phyloP scores from a whole-genome alignment of 2,888 invertebrate genomes.

The Cantharis rustica region DNA sequence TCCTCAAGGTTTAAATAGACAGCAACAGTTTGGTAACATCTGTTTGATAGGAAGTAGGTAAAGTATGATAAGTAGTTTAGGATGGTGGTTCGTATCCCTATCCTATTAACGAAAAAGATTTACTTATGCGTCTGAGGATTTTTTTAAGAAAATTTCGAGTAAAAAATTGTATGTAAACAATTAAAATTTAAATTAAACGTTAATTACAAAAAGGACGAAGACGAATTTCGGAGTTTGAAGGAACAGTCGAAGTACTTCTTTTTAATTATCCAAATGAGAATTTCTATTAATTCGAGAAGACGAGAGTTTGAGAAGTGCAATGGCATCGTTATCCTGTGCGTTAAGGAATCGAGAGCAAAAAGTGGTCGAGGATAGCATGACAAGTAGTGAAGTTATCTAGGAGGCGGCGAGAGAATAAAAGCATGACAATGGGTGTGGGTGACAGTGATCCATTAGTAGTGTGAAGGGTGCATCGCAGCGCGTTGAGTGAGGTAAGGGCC shows the following conservation, averaged over 20 bases:
- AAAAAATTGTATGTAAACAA: background rate
- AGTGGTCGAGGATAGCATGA: conserved; percentile 13
- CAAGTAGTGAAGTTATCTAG: conserved; percentile 30
- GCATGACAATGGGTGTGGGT: conserved; percentile 34
- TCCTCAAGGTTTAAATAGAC: conserved; percentile 17
- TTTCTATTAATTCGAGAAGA: background rate
- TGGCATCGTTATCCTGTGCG: background rate
- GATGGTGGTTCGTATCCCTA: background rate
- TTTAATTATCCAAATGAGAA: background rate
- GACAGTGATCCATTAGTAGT: conserved; percentile 44
- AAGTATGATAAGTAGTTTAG: conserved; percentile 20
- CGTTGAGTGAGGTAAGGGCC: conserved; percentile 40
- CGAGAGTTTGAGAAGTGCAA: background rate
- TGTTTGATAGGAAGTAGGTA: conserved; percentile 20
- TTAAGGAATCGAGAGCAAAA: conserved; percentile 9
- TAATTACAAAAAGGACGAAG: background rate
- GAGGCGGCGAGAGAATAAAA: conserved; percentile 35
- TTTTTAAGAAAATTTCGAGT: background rate
- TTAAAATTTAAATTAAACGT: background rate
- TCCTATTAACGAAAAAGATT: background rate
- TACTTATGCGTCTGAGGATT: background rate
- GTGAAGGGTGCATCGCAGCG: conserved; percentile 36
- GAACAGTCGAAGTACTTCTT: background rate
- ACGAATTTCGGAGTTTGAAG: background rate
- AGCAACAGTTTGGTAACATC: conserved; percentile 26